Base-by-base conservation (phyloP, 2,888 invertebrate species). In the Epinotia bilunana region DNA sequence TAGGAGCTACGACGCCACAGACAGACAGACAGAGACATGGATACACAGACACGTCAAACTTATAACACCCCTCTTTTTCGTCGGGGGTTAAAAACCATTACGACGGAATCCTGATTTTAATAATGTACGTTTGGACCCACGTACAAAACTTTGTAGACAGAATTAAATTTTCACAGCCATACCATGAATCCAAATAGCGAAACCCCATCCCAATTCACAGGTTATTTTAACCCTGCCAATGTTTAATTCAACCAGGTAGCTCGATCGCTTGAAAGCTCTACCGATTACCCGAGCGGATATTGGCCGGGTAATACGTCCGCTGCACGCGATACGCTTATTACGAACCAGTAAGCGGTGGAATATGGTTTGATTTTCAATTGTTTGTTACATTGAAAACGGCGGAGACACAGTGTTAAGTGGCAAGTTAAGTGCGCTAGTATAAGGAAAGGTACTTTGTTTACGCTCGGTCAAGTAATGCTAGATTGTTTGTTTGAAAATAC, bases 251-350 rank as follows among this genome's bases (percentile, higher is more conserved):
- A 53, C 13, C 53, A 53, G 53, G 53, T 53, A 7, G 53, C 1
- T 53, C 53, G 53, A 53, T 58, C 20, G 13, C 55, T 55, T n/a
- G 20, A 58, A 23, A 58, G 71, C 55, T 71, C 62, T 63, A 55
- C 53, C 71, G 33, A 71, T 71, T 71, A 71, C 62, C 39, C 13
- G 62, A 53, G 33, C 62, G 71, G 62, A 71, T 71, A 71, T 71
- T 71, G 55, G 53, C 20, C 18, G 16, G 18, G 53, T 71, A 71
- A 71, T 71, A 55, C 71, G 71, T 16, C 62, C 39, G 62, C 0
- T 62, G 28, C 71, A 71, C 71, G 71, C 71, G 53, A 71, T 43
- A 28, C 46, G 16, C 53, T 55, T 23, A 23, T 61, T 70, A 20
- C 67, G 53, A 18, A 67, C 49, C 39, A 39, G 49, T 49, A n/a